Evolutionary conservation across 2,888 invertebrate genomes (phyloP).

Genomic region (Smittia aterrima): DNA sequence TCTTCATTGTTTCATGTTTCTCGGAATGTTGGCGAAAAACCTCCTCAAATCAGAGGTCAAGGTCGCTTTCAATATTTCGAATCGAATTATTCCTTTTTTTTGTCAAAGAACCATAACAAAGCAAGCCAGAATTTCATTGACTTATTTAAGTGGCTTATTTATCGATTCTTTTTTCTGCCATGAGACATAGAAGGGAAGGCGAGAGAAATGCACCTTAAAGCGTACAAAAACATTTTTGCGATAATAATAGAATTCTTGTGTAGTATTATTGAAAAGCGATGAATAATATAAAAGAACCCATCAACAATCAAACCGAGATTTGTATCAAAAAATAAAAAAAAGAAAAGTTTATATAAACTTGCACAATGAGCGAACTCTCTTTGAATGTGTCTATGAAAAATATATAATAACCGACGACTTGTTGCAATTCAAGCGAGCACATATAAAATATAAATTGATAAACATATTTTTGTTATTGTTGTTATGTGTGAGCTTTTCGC

Average conservation of each 20-base stretch:
- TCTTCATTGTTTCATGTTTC: too few relatives aligned
- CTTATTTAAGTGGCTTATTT: constrained; percentile 26
- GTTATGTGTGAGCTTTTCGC: background rate
- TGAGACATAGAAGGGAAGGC: too few relatives aligned
- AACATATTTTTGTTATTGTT: constrained; percentile 28
- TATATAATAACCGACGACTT: constrained; percentile 36
- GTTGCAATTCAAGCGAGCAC: constrained; percentile 22
- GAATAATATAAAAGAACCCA: constrained; percentile 35
- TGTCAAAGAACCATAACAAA: too few relatives aligned
- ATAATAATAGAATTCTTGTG: constrained; percentile 25
- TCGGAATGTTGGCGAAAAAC: too few relatives aligned
- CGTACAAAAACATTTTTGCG: background rate
- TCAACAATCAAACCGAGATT: constrained; percentile 39
- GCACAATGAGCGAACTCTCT: background rate
- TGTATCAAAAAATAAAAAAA: constrained; percentile 20
- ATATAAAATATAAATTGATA: constrained; percentile 30
- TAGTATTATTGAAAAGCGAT: constrained; percentile 32
- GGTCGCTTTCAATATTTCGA: too few relatives aligned
- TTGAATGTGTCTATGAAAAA: constrained; percentile 24
- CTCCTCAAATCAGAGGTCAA: too few relatives aligned
- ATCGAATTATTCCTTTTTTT: too few relatives aligned
- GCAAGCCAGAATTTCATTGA: constrained; percentile 18
- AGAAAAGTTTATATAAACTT: background rate
- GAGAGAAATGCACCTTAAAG: constrained; percentile 26
- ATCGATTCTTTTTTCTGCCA: constrained; percentile 28